These are phyloP conservation scores for Metaphire vulgaris DNA, from an alignment of 1,140 invertebrate genomes.

Conservation along the genomic window DNA sequence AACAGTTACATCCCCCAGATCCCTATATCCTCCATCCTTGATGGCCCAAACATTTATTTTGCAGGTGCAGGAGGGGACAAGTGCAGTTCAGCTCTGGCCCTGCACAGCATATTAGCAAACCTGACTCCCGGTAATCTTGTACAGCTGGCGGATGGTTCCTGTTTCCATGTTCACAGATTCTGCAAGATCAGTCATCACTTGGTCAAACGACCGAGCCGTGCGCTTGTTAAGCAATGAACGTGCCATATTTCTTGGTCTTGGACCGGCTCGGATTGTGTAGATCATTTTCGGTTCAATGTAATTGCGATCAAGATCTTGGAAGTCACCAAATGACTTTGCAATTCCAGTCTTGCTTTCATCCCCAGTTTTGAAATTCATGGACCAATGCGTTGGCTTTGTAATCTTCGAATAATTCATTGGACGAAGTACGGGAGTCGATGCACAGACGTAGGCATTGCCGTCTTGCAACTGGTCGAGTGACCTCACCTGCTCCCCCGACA, in stretches of 20 bases:
- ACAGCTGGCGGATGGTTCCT: constrained; percentile 86
- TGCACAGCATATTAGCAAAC: constrained; percentile 56
- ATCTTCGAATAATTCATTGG: background rate
- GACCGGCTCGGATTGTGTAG: constrained; percentile 83
- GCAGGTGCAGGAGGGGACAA: too few relatives aligned
- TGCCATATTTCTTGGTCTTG: constrained; percentile 82
- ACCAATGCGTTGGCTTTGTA: background rate
- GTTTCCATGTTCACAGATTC: constrained; percentile 85
- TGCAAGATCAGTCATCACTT: constrained; percentile 80
- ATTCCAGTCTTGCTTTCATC: background rate
- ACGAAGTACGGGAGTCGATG: constrained; percentile 59
- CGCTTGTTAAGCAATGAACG: constrained; percentile 84
- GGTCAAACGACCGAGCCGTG: constrained; percentile 87
- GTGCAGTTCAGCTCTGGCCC: too few relatives aligned
- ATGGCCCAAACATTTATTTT: too few relatives aligned
- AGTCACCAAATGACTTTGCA: constrained; percentile 2
- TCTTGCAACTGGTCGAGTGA: constrained; percentile 78
- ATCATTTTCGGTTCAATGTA: constrained; percentile 80
- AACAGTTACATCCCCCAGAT: too few relatives aligned
- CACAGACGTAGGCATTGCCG: constrained; percentile 84
- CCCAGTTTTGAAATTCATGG: background rate
- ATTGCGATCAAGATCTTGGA: constrained; percentile 37
- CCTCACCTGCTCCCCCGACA: constrained; percentile 62
- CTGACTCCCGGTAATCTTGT: constrained; percentile 70
- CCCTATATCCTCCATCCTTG: too few relatives aligned